These are phyloP conservation scores for Cacoxenus indagator DNA, from an alignment of 2,888 invertebrate genomes.

Conservation along the genomic window DNA sequence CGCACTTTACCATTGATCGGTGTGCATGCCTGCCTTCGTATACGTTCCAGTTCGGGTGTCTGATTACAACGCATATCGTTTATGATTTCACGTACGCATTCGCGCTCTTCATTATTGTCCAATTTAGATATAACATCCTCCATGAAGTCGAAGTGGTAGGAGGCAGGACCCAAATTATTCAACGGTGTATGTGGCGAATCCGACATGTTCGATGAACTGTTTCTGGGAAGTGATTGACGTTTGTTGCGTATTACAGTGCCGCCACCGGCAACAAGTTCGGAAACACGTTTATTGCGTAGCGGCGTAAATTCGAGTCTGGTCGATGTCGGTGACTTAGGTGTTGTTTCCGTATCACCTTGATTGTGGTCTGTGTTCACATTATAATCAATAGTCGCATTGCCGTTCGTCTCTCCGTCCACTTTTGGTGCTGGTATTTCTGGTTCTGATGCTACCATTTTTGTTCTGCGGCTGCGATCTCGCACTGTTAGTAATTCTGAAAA, in stretches of 20 bases:
- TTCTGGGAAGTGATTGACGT: not conserved
- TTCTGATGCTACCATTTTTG: not conserved
- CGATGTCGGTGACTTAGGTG: conserved; percentile 13
- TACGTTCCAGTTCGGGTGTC: conserved; percentile 66
- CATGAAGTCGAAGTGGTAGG: conserved; percentile 51
- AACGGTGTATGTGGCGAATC: conserved; percentile 66
- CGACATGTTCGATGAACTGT: conserved; percentile 17
- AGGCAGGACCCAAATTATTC: conserved; percentile 43
- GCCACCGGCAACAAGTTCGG: conserved; percentile 54
- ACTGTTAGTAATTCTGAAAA: conserved; percentile 57
- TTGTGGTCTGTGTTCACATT: conserved; percentile 22
- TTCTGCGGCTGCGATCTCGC: not conserved
- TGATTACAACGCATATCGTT: conserved; percentile 66
- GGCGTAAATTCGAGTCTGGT: conserved; percentile 65
- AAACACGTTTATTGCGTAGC: conserved; percentile 64
- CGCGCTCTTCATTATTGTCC: conserved; percentile 61
- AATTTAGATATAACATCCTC: conserved; percentile 61
- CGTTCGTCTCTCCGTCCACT: not conserved
- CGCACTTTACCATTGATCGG: conserved; percentile 61
- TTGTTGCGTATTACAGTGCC: conserved; percentile 22
- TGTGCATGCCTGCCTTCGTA: conserved; percentile 65
- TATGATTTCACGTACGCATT: conserved; percentile 64
- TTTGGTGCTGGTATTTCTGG: not conserved
- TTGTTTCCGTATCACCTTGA: not conserved
- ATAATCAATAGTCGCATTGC: conserved; percentile 39